These are phyloP conservation scores for Meiosimyza decipiens DNA, from an alignment of 2,888 invertebrate genomes.

Conservation along the genomic window DNA sequence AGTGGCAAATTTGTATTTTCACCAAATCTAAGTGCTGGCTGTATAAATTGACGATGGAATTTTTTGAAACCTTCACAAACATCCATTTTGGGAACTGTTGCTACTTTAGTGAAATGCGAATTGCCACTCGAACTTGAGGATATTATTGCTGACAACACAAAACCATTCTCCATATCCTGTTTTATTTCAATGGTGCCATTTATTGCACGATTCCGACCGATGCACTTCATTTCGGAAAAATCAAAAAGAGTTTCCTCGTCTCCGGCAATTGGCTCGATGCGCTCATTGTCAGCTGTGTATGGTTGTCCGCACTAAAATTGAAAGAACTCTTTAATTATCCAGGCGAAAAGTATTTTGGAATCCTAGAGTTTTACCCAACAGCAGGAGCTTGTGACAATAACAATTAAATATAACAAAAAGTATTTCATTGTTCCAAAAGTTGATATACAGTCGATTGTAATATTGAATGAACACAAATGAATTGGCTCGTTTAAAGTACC, in stretches of 20 bases:
- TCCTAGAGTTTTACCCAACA: no score
- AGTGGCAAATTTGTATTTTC: conserved; percentile 55
- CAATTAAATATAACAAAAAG: no score
- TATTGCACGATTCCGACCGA: conserved; percentile 52
- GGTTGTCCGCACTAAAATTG: conserved; percentile 41
- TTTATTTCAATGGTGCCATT: conserved; percentile 53
- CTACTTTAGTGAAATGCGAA: conserved; percentile 55
- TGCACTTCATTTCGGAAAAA: conserved; percentile 45
- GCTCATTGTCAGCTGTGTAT: conserved; percentile 53
- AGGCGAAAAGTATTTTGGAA: no score
- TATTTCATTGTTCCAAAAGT: no score
- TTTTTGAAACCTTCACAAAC: conserved; percentile 58
- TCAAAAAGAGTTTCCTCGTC: conserved; percentile 51
- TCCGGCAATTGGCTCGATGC: conserved; percentile 52
- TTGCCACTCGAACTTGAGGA: conserved; percentile 55
- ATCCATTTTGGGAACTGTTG: conserved; percentile 53
- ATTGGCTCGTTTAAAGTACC: no score
- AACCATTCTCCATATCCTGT: conserved; percentile 55
- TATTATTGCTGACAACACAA: conserved; percentile 52
- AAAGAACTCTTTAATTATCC: no score
- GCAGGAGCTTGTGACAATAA: no score
- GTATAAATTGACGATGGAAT: conserved; percentile 55
- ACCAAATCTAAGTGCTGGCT: conserved; percentile 52
- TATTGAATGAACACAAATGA: no score
- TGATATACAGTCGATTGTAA: no score